Evolutionary conservation across 2,113 vertebrate species (phyloP), one percentile per base, ranked within the genome.

Genomic region (Nestor notabilis): DNA sequence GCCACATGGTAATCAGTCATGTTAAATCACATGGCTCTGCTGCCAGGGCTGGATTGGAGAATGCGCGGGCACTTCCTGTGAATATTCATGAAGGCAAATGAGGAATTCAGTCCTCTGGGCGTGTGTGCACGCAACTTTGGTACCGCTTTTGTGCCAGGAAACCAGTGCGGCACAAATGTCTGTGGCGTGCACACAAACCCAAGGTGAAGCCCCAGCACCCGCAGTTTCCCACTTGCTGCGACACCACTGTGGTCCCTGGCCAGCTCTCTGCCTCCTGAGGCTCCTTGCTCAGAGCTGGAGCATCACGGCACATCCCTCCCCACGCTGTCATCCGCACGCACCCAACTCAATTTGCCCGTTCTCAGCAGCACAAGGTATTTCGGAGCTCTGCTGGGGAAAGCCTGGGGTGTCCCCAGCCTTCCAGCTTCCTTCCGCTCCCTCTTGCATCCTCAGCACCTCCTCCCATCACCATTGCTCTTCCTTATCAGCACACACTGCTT

Each of bases 11-110:
- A 60, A 97, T 95, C 88, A 66, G 79, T 94, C 95, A 93, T 3
- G 35, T 75, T 75, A 55, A 65, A 93, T 89, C 96, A 82, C 95
- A 69, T 47, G 95, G 86, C 25, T 47, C 44, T 28, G 80, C 88
- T 95, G 86, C 86, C 83, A 28, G 95, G 87, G 58, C 9, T 8
- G 80, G 83, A 79, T 78, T 90, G 96, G 95, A 93, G 89, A 75
- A 47, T 0, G 20, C 65, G 6, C 39, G 0, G 71, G 46, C 52
- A 21, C 78, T 93, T 8, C 13, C 33, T 25, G 46, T 89, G 95
- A 68, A 90, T 95, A 96, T 96, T 97, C 96, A 94, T 96, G 95
- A 90, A 35, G 37, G 60, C 2, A 2, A 83, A 92, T 90, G 7
- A 78, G 64, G 50, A 78, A 90, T 92, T 68, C 88, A 63, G 68